Evolutionary conservation across 2,888 invertebrate genomes (phyloP), one percentile per base, ranked within the genome.

Genomic region (Cyclophora albipunctata): DNA sequence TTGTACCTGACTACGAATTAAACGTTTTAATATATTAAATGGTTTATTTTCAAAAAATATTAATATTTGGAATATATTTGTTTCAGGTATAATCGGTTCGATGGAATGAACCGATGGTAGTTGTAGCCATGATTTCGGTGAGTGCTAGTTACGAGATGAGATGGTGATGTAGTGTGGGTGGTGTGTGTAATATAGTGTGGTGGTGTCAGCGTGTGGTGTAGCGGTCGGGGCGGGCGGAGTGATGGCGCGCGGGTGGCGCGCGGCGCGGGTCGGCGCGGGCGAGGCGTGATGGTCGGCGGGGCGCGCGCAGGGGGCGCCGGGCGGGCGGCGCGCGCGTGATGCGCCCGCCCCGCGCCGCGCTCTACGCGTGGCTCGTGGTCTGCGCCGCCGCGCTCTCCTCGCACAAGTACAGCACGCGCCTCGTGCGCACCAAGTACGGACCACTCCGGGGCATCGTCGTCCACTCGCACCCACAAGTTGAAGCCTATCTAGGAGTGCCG

Each of bases 401-500:
- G 68, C 94, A 94, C 82, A 94, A 94, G 79, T 94, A 94, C 84
- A 94, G 94, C 83, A 93, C 94, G 58, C 91, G 94, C 65, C 92
- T 96, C 58, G 94, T 97, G 61, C 92, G 93, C 74, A 98, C 97
- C 62, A 95, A 96, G 79, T 97, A 97, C 90, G 98, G 97, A 40
- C 92, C 94, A 54, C 85, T 98, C 69, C 92, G 96, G 45, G 98
- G 97, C 50, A 92, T 96, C 78, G 92, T 95, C 64, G 92, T 96
- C 48, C 93, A 95, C 72, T 92, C 93, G 61, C 92, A 94, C 78
- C 94, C 94, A 57, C 92, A 92, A 55, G 96, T 98, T 63, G 97
- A 98, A 84, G 96, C 96, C 20, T 98, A 96, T 80, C 91, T 97
- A 55, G 98, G 98, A 56, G 95, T 98, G 63, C 97, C 97, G 43